Base-by-base conservation (phyloP, 1,140 invertebrate genomes). In the Panagrolaimus sp. region DNA sequence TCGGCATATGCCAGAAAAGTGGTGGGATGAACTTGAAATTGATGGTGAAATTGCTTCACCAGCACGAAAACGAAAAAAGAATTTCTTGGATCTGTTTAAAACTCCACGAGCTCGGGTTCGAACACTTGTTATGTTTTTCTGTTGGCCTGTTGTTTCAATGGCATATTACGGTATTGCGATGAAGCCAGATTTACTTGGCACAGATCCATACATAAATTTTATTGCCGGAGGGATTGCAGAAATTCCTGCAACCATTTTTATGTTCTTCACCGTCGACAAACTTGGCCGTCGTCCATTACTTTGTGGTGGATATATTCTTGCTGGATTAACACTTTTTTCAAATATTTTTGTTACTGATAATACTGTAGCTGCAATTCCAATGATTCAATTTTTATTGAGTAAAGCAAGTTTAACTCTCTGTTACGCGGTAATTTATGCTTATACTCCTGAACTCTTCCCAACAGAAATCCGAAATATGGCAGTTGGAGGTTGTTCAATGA, bases 401-500 rank as follows among this genome's bases (percentile, higher is more conserved):
- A 83, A 83, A 64, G 81, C 71, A 17, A 65, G 81, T 4, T 83
- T 83, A 47, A 83, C 80, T 73, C 82, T 24, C 82, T 83, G 71
- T 82, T 81, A 7, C 76, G 17, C 43, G 5, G 17, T 32, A 26
- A 26, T 84, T 63, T 84, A 84, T 69, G 76, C 84, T 43, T 84
- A 85, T 67, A 84, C 84, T 66, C 81, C 84, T 7, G 86, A 87
- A 73, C 69, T 87, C 7, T 87, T 85, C 75, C 85, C 85, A 7
- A 87, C 86, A 0, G 78, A 79, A 17, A 73, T 87, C 24, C 66
- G 86, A 32, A 87, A 86, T 73, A 83, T 84, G 52, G 85, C 84
- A 1, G 82, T 87, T 67, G 86, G 84, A 15, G 72, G 83, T 21
- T 87, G 86, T 71, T 85, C 85, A 6, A 86, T 86, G 82, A 80